These are phyloP conservation scores for Oxytorus armatus DNA, from an alignment of 2,888 invertebrate genomes.

Conservation along the genomic window DNA sequence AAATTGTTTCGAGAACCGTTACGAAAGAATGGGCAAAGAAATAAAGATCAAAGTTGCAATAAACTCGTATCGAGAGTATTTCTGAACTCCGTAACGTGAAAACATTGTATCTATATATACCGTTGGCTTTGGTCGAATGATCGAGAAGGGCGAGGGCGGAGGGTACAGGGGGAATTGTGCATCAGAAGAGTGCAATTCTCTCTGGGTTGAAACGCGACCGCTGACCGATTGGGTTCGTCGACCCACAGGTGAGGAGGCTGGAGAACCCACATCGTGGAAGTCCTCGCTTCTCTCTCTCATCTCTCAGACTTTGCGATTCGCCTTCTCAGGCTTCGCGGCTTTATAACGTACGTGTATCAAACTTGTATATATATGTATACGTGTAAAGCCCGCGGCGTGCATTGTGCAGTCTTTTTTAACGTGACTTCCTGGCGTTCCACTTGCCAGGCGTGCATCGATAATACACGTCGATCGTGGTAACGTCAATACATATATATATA, in stretches of 20 bases:
- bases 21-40: conserved; percentile 37
- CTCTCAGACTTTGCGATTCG: conserved; percentile 2
- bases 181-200: conserved; percentile 53
- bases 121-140: background rate
- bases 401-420: conserved; percentile 65
- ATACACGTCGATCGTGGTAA: conserved; percentile 59
- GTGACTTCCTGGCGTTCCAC: conserved; percentile 66
- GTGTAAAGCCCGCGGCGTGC: conserved; percentile 49
- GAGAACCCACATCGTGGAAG: conserved; percentile 25
- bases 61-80: conserved; percentile 34
- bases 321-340: conserved; percentile 14
- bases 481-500: conserved; percentile 6
- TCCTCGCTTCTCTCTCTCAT: conserved; percentile 32
- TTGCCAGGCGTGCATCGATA: conserved; percentile 64
- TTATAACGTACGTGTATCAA: conserved; percentile 22
- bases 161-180: conserved; percentile 1
- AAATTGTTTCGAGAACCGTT: conserved; percentile 18
- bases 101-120: conserved; percentile 27
- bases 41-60: conserved; percentile 49
- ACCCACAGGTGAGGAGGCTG: conserved; percentile 68
- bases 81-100: conserved; percentile 8
- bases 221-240: conserved; percentile 63
- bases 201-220: conserved; percentile 53
- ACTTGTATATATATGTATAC: conserved; percentile 13
- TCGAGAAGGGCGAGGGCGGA: conserved; percentile 15